Percentiles rank a stretch among this genome's conserved stretches.
Evolutionary conservation across 2,888 invertebrate genomes (phyloP).

Genomic region (Dendrolimus pini): DNA sequence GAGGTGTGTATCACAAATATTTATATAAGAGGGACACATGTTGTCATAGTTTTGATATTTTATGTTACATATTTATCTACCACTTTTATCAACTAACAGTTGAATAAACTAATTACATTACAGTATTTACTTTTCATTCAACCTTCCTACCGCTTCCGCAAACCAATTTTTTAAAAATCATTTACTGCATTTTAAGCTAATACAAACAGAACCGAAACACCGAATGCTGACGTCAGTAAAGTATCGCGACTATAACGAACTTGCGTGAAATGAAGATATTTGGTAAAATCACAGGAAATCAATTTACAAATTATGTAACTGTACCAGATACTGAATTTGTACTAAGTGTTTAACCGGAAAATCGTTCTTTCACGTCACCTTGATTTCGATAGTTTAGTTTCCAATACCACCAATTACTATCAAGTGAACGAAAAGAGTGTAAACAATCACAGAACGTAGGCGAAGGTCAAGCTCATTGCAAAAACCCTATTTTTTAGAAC

Average conservation of each 20-base stretch:
- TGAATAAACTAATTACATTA: background rate
- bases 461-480: slow-evolving; percentile 40
- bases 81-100: no score
- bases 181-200: background rate
- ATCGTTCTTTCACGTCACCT: background rate
- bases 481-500: slow-evolving; percentile 35
- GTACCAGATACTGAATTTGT: background rate
- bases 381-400: background rate
- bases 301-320: background rate
- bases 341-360: background rate
- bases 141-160: background rate
- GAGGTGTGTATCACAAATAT: no score
- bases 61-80: no score
- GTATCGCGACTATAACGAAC: background rate
- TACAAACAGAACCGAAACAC: background rate
- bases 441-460: slow-evolving; percentile 44
- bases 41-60: no score
- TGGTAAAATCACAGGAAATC: background rate
- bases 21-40: no score
- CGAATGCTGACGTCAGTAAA: background rate
- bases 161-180: background rate
- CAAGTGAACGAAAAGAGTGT: slow-evolving; percentile 19
- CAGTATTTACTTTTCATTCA: slow-evolving; percentile 3
- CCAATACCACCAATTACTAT: background rate
- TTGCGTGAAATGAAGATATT: slow-evolving; percentile 2